Percentiles rank a stretch among this genome's conserved stretches.
Evolutionary conservation across 2,888 invertebrate genomes (phyloP).

Genomic region (Tenthredo scrophulariae): DNA sequence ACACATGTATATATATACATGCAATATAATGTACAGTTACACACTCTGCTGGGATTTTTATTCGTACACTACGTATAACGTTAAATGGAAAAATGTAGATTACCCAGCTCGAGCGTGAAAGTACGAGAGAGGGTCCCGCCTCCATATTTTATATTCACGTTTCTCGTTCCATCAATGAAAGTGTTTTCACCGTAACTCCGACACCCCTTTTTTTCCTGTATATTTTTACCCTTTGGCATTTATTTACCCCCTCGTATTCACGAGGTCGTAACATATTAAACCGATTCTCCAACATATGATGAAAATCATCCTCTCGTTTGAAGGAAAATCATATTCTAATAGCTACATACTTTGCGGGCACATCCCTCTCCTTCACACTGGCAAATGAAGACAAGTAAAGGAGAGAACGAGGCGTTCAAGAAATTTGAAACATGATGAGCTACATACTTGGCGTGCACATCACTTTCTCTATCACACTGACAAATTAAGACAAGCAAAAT

Average conservation of each 20-base stretch:
- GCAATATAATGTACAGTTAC: background rate
- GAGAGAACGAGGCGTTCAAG: too few species aligned
- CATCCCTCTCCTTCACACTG: too few species aligned
- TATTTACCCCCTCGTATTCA: background rate
- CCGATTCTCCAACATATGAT: background rate
- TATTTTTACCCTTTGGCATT: background rate
- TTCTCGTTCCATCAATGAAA: slow-evolving; percentile 33
- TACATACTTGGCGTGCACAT: background rate
- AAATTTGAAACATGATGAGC: too few species aligned
- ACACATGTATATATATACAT: background rate
- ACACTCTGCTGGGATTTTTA: background rate
- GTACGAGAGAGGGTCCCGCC: slow-evolving; percentile 7
- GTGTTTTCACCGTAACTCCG: slow-evolving; percentile 1
- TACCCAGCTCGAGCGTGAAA: slow-evolving; percentile 7
- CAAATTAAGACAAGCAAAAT: too few species aligned
- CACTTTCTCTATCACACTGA: too few species aligned
- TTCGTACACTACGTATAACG: background rate
- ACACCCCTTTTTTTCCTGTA: background rate
- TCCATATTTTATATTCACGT: slow-evolving; percentile 26
- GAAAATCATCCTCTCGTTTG: background rate
- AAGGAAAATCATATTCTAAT: background rate
- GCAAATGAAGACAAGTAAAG: too few species aligned
- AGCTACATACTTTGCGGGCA: background rate
- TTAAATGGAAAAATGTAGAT: slow-evolving; percentile 20
- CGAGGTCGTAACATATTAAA: background rate